Conservation (phyloP, 2,888 invertebrate genomes). For the Lasioglossum zephyrum region DNA sequence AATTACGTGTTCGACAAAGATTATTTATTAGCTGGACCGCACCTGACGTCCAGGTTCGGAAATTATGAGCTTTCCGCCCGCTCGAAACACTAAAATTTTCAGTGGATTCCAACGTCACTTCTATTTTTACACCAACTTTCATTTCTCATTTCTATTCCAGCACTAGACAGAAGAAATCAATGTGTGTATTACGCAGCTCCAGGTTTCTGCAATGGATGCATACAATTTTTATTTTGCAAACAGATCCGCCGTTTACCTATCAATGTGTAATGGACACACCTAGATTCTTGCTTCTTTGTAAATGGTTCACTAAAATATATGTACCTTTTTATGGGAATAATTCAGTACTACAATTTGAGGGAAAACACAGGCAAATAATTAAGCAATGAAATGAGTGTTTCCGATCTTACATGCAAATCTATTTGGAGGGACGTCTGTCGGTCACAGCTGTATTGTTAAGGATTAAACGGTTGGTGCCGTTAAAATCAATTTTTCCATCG, state of each 20-base stretch:
- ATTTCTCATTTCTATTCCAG: background rate
- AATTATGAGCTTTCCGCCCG: background rate
- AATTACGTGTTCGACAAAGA: constrained; percentile 27
- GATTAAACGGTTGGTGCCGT: constrained; percentile 5
- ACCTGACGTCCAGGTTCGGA: background rate
- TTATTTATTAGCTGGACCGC: constrained; percentile 30
- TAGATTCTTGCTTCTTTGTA: background rate
- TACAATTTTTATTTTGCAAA: background rate
- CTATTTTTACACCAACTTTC: background rate
- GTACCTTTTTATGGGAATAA: background rate
- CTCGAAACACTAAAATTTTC: background rate
- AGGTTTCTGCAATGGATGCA: background rate
- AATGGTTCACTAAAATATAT: background rate
- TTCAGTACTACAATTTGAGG: background rate
- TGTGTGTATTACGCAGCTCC: too few species aligned
- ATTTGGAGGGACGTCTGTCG: background rate
- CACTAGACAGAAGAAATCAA: too few species aligned
- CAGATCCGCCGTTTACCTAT: background rate
- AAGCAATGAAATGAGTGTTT: background rate
- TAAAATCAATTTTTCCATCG: constrained; percentile 64
- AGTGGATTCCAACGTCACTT: background rate
- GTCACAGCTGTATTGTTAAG: background rate
- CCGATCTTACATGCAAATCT: background rate
- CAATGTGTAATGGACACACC: background rate
- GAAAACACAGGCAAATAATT: background rate